Base-by-base conservation (phyloP, 2,113 vertebrate species). In the Pelodiscus sinensis region DNA sequence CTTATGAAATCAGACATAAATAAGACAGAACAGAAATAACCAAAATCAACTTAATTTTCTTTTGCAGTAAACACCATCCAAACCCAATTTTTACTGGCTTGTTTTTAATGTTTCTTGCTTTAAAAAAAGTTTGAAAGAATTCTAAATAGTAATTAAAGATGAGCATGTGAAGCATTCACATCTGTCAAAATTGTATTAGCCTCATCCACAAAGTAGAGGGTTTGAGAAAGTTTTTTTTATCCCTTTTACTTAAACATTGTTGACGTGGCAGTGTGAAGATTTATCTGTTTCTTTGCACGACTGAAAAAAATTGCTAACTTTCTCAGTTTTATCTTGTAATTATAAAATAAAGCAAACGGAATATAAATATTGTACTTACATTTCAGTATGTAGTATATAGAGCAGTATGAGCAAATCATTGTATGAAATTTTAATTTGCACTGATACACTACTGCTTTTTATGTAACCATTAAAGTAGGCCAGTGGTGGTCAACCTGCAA, bases 121-220 rank as follows among this genome's bases (percentile, higher is more conserved):
- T 18, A 81, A 96, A 60, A 88, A 84, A 95, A 92, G 8, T 35
- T 86, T 85, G 52, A 93, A 93, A 93, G 38, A 88, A 50, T 14
- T 93, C 38, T 79, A 62, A 83, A 92, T 85, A 21, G 35, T 82
- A 95, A 94, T 89, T 94, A 90, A 96, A 96, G 44, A 92, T 68
- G 38, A 94, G 82, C 78, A 95, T 84, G 4, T 6, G 87, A 97
- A 97, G 87, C 51, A 82, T 71, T 94, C 93, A 88, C 81, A 79
- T 96, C 92, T 82, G 5, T 94, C 84, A 87, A 93, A 96, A 96
- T 82, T 93, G 55, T 93, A 96, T 94, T 85, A 97, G 94, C 92
- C 71, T 96, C 96, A 97, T 90, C 94, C 96, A 97, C 92, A 98
- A 97, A 98, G 96, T 92, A 96, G 97, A 97, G 22, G 13, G 65